A percentile compares a stretch with the other conserved stretches of the same genome.
Conservation (phyloP, 2,797 vertebrate genomes). For the Sardinella longiceps region DNA sequence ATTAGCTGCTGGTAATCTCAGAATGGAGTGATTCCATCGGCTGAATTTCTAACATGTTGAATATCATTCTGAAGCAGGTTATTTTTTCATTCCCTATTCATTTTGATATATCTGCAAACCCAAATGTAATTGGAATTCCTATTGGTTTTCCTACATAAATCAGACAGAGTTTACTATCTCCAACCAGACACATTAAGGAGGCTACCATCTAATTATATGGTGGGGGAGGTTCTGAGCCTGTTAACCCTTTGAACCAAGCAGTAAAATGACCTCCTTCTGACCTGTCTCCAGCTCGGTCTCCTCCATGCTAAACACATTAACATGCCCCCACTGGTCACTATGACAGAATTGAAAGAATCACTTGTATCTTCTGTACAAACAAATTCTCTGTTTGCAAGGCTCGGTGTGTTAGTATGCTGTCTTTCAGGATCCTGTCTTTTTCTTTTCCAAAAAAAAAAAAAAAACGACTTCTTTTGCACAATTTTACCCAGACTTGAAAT, state of each 20-base stretch:
- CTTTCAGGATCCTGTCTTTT: not conserved
- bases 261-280: not conserved
- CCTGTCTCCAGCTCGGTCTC: not conserved
- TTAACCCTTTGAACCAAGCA: constrained; percentile 1
- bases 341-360: not conserved
- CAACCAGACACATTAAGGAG: not conserved
- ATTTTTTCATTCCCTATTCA: too few relatives aligned
- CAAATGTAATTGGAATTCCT: not conserved
- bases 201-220: not conserved
- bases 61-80: not conserved
- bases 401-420: not conserved
- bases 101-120: not conserved
- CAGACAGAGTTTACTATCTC: not conserved
- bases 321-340: not conserved
- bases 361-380: not conserved
- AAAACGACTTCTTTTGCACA: not conserved
- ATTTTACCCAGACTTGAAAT: not conserved
- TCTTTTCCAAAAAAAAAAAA: not conserved
- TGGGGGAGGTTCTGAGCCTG: not conserved
- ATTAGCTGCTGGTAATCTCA: not conserved
- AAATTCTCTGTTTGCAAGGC: not conserved
- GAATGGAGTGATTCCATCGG: not conserved
- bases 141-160: not conserved
- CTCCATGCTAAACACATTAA: not conserved
- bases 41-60: not conserved